Base-by-base conservation (phyloP, 2,797 vertebrate genomes). In the Acanthurus tractus region DNA sequence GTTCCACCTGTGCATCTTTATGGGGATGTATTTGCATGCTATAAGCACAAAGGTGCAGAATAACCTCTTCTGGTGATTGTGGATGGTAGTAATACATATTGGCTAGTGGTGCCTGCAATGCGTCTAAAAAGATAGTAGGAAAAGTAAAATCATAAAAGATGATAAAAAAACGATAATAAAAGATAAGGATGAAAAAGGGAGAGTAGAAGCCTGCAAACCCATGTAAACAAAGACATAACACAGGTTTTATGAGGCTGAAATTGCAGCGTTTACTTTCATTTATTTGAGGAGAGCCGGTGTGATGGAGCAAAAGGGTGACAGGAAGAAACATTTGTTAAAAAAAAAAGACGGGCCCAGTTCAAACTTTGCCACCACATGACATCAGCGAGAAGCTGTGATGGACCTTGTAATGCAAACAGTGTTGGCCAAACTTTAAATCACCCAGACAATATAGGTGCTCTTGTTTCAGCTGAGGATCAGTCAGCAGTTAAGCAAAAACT, bases 11-110 rank as follows among this genome's bases (percentile, higher is more conserved):
- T 36, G 52, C 17, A 29, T 50, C 46, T 64, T 49, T 49, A 22
- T 42, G 20, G 42, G 25, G 20, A 54, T 66, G 45, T 55, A 25
- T 29, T 45, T 46, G n/a, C 34, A 49, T 20, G 10, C 38, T 11
- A 50, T 70, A 17, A 59, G 44, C 45, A 48, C 29, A 53, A 9
- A 46, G 46, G 49, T 42, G 29, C 23, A 74, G 61, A 18, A 65
- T 18, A 44, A 13, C 44, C 15, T 14, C 34, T 65, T 38, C 22
- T 40, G 54, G 17, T n/a, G 17, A 49, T 46, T 34, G 38, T 50
- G 23, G n/a, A 54, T 34, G 45, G 7, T n/a, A 4, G 8, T 45
- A 63, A 63, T 57, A 20, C 36, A 23, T 49, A 34, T 54, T 54
- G 36, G 46, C 42, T 57, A 38, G 53, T 38, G 18, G 29, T 29